Base-by-base conservation (phyloP, 2,797 vertebrate genomes). In the Manis pentadactyla region DNA sequence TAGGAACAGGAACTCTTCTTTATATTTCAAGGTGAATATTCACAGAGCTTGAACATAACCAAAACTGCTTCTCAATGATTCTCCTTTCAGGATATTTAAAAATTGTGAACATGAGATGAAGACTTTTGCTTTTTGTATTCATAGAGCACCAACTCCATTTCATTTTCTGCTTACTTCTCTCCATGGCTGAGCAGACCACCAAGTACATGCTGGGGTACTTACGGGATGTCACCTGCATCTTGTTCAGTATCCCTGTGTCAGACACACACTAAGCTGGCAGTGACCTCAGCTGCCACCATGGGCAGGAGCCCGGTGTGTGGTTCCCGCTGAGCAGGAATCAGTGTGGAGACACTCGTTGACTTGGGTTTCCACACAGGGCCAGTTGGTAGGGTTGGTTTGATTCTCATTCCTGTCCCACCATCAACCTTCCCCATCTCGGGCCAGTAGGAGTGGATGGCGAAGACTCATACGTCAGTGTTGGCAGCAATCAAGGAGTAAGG, bases 171-270 rank as follows among this genome's bases (percentile, higher is more conserved):
- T 7, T 37, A 9, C 15, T 68, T 27, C 2, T 34, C 42, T 14
- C 0, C 0, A 14, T 0, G 4, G 14, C 37, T 27, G 29, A 77
- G 39, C 21, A 21, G 49, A 42, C 15, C 0, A 9, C 25, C 0
- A 0, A 46, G 1, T 2, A 0, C 0, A 0, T 7, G 27, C 51
- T 0, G 21, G 21, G 27, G 39, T 19, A 6, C 15, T 15, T 2
- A 4, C 21, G 27, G 9, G 17, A 5, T 4, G 2, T 4, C 27
- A 0, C 53, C 31, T 4, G 14, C 0, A 0, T 8, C 17, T 18
- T 34, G 18, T 21, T 15, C 37, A 5, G 19, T 11, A 5, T 39
- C 5, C 0, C 0, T 4, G 4, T 42, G 73, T 14, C 12, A 15
- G 4, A 2, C 1, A 12, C 71, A 34, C 29, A 14, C 1, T 1